phyloP scores from a whole-genome alignment of 2,113 vertebrate species.

The Globicephala melas region DNA sequence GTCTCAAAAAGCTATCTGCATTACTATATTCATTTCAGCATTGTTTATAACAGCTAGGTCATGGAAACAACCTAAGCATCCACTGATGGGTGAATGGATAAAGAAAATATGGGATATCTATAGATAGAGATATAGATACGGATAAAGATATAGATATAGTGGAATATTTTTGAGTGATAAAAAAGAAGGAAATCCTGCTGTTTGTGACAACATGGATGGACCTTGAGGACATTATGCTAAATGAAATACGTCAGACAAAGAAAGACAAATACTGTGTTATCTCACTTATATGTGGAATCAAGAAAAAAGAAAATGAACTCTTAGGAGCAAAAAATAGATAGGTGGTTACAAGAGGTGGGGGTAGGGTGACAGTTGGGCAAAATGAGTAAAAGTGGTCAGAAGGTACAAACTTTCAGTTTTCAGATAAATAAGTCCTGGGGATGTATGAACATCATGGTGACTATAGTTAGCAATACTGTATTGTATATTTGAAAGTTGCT shows the following conservation, averaged over 20 bases:
- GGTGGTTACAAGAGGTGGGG: neutral
- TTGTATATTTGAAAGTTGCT: neutral
- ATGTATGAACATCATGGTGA: neutral
- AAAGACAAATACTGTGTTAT: neutral
- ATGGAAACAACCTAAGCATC: neutral
- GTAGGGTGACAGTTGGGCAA: neutral
- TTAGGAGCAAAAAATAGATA: neutral
- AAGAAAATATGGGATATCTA: neutral
- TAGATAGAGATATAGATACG: too few species aligned
- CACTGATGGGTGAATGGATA: neutral
- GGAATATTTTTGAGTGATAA: neutral
- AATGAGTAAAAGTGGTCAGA: neutral
- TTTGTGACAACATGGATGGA: neutral
- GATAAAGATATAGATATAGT: too few species aligned
- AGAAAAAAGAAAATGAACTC: neutral
- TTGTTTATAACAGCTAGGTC: neutral
- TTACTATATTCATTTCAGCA: neutral
- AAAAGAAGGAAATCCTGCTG: neutral
- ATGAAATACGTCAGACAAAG: too few species aligned
- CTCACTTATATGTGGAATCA: neutral
- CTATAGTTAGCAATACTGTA: neutral
- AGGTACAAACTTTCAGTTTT: neutral
- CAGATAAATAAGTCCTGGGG: neutral
- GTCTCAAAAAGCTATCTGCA: neutral
- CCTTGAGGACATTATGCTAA: neutral